A percentile compares a stretch with the other conserved stretches of the same genome.
phyloP scores from a whole-genome alignment of 1,140 invertebrate species.

The Orchestia grillus region DNA sequence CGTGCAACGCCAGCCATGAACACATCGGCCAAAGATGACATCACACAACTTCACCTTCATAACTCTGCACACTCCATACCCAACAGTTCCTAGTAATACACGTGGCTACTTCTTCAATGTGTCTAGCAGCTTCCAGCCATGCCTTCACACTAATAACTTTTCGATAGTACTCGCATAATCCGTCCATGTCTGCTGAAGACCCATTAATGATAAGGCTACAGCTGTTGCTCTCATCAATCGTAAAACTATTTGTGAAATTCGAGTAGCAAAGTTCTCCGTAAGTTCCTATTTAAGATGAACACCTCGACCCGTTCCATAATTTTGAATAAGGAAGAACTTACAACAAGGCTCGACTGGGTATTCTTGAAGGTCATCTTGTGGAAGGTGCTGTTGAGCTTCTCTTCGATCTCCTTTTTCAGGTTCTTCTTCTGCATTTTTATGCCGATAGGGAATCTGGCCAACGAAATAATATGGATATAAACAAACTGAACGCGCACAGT shows the following conservation, averaged over 20 bases:
- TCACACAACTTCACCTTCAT: neutral
- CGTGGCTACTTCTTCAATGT: neutral
- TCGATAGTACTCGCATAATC: neutral
- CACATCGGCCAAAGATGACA: neutral
- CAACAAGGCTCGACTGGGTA: slow-evolving; percentile 15
- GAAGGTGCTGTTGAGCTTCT: slow-evolving; percentile 19
- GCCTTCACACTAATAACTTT: neutral
- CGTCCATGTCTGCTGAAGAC: neutral
- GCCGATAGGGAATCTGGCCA: neutral
- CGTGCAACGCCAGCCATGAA: neutral
- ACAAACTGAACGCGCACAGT: no score
- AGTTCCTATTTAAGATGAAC: neutral
- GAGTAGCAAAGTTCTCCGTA: neutral
- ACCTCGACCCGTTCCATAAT: neutral
- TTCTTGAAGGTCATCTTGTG: slow-evolving; percentile 49
- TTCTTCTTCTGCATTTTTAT: slow-evolving; percentile 23
- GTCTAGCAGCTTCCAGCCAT: neutral
- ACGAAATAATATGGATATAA: neutral
- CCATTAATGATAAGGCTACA: neutral
- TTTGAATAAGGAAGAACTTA: neutral
- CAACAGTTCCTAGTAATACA: neutral
- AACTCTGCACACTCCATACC: neutral
- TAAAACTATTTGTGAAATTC: neutral
- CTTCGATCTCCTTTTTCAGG: neutral
- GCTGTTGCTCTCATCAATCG: neutral